Evolutionary conservation across 2,113 vertebrate species (phyloP).

Genomic region (Leuciscus idus): DNA sequence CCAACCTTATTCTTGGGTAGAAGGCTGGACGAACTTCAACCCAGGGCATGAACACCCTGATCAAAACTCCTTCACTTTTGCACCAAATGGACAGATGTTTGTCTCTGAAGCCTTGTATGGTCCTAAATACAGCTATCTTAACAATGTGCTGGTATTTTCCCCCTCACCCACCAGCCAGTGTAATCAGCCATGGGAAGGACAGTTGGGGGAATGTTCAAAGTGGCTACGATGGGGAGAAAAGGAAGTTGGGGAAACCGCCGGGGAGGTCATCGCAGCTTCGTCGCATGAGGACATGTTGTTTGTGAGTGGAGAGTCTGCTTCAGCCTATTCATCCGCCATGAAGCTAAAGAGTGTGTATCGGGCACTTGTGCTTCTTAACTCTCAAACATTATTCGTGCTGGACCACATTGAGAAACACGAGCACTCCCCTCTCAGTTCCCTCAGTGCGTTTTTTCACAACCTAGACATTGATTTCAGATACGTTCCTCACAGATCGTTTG

Average conservation of each 20-base stretch:
- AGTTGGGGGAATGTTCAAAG: slow-evolving; percentile 93
- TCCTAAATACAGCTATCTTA: slow-evolving; percentile 93
- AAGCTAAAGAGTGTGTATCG: slow-evolving; percentile 91
- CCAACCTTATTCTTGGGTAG: slow-evolving; percentile 92
- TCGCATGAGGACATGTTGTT: slow-evolving; percentile 88
- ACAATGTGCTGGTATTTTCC: slow-evolving; percentile 93
- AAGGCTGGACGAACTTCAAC: slow-evolving; percentile 97
- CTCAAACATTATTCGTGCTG: slow-evolving; percentile 90
- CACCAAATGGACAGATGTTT: slow-evolving; percentile 96
- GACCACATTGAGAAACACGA: slow-evolving; percentile 89
- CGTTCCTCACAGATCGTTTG: slow-evolving; percentile 85
- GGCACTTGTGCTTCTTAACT: slow-evolving; percentile 87
- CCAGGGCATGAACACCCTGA: slow-evolving; percentile 96
- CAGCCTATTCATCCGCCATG: slow-evolving; percentile 90
- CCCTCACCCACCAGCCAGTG: slow-evolving; percentile 94
- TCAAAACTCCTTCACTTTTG: slow-evolving; percentile 98
- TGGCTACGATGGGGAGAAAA: slow-evolving; percentile 94
- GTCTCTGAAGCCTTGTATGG: slow-evolving; percentile 98
- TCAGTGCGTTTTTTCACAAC: slow-evolving; percentile 98
- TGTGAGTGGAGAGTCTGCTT: slow-evolving; percentile 88
- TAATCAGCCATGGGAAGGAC: slow-evolving; percentile 95
- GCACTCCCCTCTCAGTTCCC: slow-evolving; percentile 82
- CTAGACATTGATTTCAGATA: slow-evolving; percentile 98
- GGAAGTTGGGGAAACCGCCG: slow-evolving; percentile 83
- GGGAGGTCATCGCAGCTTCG: slow-evolving; percentile 88